Evolutionary conservation across 2,113 vertebrate genomes (phyloP).

Genomic region (Picathartes gymnocephalus): DNA sequence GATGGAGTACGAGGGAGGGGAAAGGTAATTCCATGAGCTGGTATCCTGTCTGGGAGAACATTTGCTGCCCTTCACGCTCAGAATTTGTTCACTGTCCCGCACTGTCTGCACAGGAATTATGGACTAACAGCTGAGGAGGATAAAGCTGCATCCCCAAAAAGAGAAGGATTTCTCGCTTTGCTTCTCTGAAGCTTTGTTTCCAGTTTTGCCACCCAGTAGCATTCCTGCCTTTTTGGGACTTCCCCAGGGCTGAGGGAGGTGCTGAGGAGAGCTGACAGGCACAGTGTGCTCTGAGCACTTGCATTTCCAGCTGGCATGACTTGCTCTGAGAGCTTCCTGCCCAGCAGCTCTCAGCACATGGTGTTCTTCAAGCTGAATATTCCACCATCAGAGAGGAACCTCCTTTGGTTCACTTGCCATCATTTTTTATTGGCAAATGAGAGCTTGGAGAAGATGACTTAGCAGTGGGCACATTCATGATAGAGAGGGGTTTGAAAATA

Average conservation of each 20-base stretch:
- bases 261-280: neutral
- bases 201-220: neutral
- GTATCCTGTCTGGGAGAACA: neutral
- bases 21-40: neutral
- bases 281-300: neutral
- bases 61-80: neutral
- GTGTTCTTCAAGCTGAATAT: neutral
- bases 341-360: neutral
- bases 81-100: neutral
- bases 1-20: neutral
- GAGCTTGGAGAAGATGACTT: neutral
- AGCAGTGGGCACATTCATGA: neutral
- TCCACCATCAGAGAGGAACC: neutral
- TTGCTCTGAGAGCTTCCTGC: neutral
- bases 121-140: neutral
- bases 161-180: neutral
- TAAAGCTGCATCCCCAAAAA: neutral
- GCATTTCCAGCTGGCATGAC: neutral
- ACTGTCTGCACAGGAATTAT: neutral
- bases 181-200: neutral
- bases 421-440: neutral
- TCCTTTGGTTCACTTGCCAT: neutral
- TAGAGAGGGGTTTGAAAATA: neutral
- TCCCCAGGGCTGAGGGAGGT: accelerated
- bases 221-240: neutral